Evolutionary conservation across 2,797 vertebrate genomes (phyloP), one percentile per base, ranked within the genome.

Genomic region (Coluber constrictor): DNA sequence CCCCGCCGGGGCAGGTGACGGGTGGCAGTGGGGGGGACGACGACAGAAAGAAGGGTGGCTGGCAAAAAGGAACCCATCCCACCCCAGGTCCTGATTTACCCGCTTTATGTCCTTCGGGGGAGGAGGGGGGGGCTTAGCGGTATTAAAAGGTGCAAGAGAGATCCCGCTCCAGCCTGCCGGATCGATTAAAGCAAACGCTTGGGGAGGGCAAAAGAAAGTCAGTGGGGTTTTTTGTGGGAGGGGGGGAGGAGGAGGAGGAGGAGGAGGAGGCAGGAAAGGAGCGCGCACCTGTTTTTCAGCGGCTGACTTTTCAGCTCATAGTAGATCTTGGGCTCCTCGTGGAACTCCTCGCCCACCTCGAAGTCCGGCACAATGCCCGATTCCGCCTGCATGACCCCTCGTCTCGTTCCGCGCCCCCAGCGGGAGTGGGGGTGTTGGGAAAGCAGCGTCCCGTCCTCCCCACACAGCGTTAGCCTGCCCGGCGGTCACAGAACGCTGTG

Each of bases 271-370:
- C 7, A 1, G 1, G 13, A 6, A 8, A 29, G 20, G 11, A 1
- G 57, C 95, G 98, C 99, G 98, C 98, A 99, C 99, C 99, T 99
- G 98, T 97, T 98, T 97, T 98, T 98, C 95, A 99, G 96, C n/a
- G 99, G 99, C 95, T 99, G 99, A 97, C 99, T 99, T 98, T 99
- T 99, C 97, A 99, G 96, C 97, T 99, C 99, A 98, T 99, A 99
- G 96, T 99, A 99, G 91, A 98, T 99, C 98, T 99, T 99, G 66
- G 99, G 98, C 95, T 99, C 99, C 96, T 99, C 98, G 94, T 98
- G 98, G 97, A 99, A 99, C 97, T 99, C 99, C 97, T 99, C 99
- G 94, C 98, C 99, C 79, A 98, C 98, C 96, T 99, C 99, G 96
- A 99, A 99, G 98, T 99, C 99, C 95, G 99, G 97, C 97, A 99